phyloP scores from a whole-genome alignment of 2,113 vertebrate genomes.

The Stigmatopora nigra region DNA sequence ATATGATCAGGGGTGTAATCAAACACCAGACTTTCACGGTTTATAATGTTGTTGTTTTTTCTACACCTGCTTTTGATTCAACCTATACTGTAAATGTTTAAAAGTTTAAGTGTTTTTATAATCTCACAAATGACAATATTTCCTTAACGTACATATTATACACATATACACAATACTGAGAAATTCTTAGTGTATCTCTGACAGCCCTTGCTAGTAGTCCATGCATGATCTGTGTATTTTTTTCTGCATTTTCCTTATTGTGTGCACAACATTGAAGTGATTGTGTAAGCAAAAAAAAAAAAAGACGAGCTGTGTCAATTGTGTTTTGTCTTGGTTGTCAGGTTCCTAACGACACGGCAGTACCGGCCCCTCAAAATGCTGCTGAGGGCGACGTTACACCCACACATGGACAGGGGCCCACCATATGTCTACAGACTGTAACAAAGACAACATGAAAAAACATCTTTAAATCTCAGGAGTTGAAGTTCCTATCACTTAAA shows the following conservation, averaged over 20 bases:
- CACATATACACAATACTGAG: background rate
- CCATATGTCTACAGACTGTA: constrained; percentile 22
- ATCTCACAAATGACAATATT: no score
- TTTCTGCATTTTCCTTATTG: background rate
- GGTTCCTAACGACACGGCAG: constrained; percentile 22
- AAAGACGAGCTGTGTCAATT: background rate
- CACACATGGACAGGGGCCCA: background rate
- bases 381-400: background rate
- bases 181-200: background rate
- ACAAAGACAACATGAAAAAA: background rate
- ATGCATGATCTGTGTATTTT: background rate
- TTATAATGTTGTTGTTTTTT: no score
- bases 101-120: no score
- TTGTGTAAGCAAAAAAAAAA: background rate
- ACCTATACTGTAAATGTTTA: no score
- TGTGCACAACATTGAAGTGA: background rate
- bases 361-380: background rate
- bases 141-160: no score
- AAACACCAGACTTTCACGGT: no score
- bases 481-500: background rate
- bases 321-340: constrained; percentile 28
- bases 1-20: background rate
- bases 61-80: no score
- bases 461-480: background rate
- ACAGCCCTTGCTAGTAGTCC: background rate